phyloP scores from a whole-genome alignment of 2,113 vertebrate genomes.

The Psilopogon haemacephalus region DNA sequence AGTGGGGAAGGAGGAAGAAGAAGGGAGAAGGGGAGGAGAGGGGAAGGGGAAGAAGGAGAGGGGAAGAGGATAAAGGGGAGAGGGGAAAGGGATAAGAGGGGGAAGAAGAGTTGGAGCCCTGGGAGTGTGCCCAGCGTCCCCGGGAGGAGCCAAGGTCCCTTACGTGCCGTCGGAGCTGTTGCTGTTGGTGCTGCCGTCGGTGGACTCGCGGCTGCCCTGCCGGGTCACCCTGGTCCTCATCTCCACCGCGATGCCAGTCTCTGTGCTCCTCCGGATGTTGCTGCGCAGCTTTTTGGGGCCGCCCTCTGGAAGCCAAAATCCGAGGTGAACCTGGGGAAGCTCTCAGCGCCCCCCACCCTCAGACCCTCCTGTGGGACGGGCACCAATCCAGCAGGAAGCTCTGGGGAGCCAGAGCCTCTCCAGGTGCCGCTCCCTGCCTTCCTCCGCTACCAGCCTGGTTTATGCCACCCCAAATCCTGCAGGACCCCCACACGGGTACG shows the following conservation, averaged over 20 bases:
- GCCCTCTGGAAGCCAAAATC: constrained; percentile 74
- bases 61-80: no score
- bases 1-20: no score
- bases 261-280: constrained; percentile 94
- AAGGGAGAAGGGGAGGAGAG: no score
- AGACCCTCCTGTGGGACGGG: accelerated
- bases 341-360: not conserved
- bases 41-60: no score
- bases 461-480: not conserved
- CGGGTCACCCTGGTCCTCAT: constrained; percentile 94
- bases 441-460: not conserved
- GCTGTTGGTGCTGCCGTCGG: constrained; percentile 97
- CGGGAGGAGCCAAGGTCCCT: constrained; percentile 20
- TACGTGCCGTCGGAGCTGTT: constrained; percentile 98
- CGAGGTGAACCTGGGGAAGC: not conserved
- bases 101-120: no score
- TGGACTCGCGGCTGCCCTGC: constrained; percentile 96
- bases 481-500: accelerated
- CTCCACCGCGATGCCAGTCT: constrained; percentile 97
- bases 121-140: no score
- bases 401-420: not conserved
- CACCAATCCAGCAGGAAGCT: not conserved
- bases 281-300: constrained; percentile 96
- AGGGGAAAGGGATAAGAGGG: no score
- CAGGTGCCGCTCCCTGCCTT: accelerated